Evolutionary conservation across 2,888 invertebrate genomes (phyloP).

Genomic region (Cantharis rustica): DNA sequence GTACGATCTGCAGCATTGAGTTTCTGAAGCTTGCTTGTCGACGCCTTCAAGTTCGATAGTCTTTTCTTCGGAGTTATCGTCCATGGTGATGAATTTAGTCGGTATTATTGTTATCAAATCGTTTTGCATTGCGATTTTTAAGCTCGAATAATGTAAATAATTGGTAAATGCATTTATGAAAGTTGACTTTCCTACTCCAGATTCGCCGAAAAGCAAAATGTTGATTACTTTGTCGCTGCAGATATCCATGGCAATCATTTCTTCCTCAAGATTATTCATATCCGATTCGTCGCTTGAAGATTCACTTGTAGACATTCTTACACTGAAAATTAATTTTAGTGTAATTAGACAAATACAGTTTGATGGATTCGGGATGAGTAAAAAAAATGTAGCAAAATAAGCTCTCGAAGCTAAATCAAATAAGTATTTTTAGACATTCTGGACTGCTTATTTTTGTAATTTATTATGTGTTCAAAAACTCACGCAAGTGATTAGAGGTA

Average conservation of each 20-base stretch:
- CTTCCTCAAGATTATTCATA: not conserved
- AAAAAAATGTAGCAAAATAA: no score
- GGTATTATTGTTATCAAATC: constrained; percentile 27
- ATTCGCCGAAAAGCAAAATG: constrained; percentile 33
- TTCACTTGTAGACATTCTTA: not conserved
- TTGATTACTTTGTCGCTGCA: constrained; percentile 16
- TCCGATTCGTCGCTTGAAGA: not conserved
- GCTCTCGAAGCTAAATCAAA: no score
- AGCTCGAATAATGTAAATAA: constrained; percentile 21
- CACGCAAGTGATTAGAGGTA: no score
- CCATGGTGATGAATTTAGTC: constrained; percentile 23
- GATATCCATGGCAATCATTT: not conserved
- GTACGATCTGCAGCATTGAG: not conserved
- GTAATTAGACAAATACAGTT: no score
- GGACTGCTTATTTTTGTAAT: no score
- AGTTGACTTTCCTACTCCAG: constrained; percentile 34
- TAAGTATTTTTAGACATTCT: no score
- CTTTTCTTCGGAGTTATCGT: constrained; percentile 22
- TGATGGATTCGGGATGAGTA: no score
- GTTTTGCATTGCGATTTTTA: constrained; percentile 22
- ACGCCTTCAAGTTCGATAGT: not conserved
- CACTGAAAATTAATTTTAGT: not conserved
- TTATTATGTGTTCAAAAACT: no score
- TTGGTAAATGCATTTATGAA: constrained; percentile 34
- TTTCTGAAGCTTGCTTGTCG: not conserved